Percentiles rank a stretch among this genome's conserved stretches.
These are phyloP conservation scores for Diplolepis rosae DNA, from an alignment of 2,888 invertebrate genomes.

Conservation along the genomic window DNA sequence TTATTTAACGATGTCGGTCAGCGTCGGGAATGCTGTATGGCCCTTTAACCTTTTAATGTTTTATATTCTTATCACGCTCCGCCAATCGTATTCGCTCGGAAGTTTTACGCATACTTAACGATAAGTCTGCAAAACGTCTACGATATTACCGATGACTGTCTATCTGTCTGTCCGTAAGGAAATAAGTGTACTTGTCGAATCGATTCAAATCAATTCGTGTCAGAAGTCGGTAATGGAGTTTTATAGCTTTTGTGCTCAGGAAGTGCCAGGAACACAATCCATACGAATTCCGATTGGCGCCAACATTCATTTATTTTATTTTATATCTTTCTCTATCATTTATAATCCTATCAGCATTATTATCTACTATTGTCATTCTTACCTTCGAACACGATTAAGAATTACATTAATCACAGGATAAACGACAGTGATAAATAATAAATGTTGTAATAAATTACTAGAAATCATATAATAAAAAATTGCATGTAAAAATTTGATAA, in stretches of 20 bases:
- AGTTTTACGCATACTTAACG: constrained; percentile 21
- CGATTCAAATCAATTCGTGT: constrained; percentile 27
- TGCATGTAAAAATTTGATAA: too few species aligned
- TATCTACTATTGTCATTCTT: too few species aligned
- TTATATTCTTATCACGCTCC: constrained; percentile 34
- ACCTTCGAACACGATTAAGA: too few species aligned
- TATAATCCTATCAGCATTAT: too few species aligned
- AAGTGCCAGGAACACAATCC: background rate
- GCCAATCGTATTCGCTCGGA: constrained; percentile 32
- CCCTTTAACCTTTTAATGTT: constrained; percentile 28
- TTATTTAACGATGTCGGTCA: constrained; percentile 8
- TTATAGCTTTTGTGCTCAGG: constrained; percentile 10
- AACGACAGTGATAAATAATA: too few species aligned
- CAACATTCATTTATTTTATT: background rate
- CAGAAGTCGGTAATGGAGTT: constrained; percentile 2
- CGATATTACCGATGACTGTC: constrained; percentile 15
- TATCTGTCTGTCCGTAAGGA: background rate
- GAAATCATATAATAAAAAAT: too few species aligned
- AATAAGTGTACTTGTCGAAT: constrained; percentile 3
- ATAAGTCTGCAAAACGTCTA: constrained; percentile 26
- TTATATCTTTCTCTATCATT: too few species aligned
- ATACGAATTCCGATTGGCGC: background rate
- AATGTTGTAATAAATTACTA: too few species aligned
- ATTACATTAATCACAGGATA: too few species aligned
- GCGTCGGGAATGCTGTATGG: constrained; percentile 23